These are phyloP conservation scores for Drosophila ananassae DNA, from an alignment of 1,140 invertebrate genomes.

Conservation along the genomic window DNA sequence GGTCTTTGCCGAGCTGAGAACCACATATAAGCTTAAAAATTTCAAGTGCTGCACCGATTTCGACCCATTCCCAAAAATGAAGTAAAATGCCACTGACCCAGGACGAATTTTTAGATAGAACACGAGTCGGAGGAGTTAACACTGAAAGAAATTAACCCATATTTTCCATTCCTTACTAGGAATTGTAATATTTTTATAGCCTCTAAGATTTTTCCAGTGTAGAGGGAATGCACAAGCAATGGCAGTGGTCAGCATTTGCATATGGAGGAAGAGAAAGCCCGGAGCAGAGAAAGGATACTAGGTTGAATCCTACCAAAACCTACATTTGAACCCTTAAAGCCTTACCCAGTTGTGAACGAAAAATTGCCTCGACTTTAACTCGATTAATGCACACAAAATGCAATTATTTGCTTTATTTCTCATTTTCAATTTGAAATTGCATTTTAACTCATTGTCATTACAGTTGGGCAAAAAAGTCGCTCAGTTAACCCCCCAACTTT, in stretches of 20 bases:
- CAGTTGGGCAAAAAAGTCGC: conserved; percentile 48
- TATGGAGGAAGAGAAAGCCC: conserved; percentile 12
- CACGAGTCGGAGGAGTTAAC: not conserved
- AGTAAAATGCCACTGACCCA: conserved; percentile 58
- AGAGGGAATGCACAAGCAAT: conserved; percentile 3
- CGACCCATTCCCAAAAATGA: conserved; percentile 31
- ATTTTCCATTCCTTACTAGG: too few relatives aligned
- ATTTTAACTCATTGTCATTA: conserved; percentile 46
- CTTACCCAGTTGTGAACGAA: not conserved
- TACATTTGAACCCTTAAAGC: not conserved
- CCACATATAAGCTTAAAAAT: conserved; percentile 45
- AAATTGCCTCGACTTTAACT: not conserved
- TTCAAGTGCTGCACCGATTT: conserved; percentile 30
- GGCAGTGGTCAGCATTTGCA: conserved; percentile 35
- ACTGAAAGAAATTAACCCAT: not conserved
- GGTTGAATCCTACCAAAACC: not conserved
- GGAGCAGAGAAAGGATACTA: not conserved
- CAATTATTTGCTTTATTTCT: conserved; percentile 36
- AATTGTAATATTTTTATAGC: too few relatives aligned
- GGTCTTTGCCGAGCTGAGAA: not conserved
- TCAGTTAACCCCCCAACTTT: conserved; percentile 14
- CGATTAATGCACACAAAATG: conserved; percentile 28
- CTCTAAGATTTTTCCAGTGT: not conserved
- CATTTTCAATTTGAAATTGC: conserved; percentile 43
- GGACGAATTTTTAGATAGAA: conserved; percentile 5